A percentile compares a stretch with the other conserved stretches of the same genome.
phyloP scores from a whole-genome alignment of 1,140 invertebrate species.

The Tenebrio molitor region DNA sequence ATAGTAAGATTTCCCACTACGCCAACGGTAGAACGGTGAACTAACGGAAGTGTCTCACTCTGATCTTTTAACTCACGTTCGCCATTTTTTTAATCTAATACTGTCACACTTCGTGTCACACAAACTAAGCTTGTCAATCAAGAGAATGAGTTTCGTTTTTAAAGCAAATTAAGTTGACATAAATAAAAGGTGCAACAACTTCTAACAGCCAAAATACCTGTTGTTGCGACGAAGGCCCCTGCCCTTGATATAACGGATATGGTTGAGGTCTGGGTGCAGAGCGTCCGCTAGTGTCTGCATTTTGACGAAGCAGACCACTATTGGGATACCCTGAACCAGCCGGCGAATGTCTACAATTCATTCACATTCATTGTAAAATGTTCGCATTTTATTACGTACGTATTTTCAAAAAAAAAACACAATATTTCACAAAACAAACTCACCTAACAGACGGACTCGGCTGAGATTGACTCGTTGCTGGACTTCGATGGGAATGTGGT shows the following conservation, averaged over 20 bases:
- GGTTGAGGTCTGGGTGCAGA: constrained; percentile 59
- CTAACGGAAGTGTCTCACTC: too few species aligned
- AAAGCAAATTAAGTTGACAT: constrained; percentile 15
- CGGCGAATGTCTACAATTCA: constrained; percentile 63
- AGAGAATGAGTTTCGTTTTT: not conserved
- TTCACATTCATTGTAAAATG: constrained; percentile 44
- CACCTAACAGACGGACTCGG: constrained; percentile 71
- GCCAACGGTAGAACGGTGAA: too few species aligned
- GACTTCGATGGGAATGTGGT: constrained; percentile 67
- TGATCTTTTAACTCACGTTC: too few species aligned
- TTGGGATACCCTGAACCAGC: constrained; percentile 59
- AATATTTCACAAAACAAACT: too few species aligned
- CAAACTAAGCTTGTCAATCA: constrained; percentile 8
- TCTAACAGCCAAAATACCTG: constrained; percentile 57
- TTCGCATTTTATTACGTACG: too few species aligned
- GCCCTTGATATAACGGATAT: constrained; percentile 51
- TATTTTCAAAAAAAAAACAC: too few species aligned
- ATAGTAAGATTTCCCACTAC: too few species aligned
- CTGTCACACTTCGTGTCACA: not conserved
- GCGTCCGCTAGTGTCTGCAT: constrained; percentile 59
- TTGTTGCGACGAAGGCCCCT: constrained; percentile 58
- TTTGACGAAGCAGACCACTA: constrained; percentile 61
- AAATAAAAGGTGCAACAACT: constrained; percentile 40
- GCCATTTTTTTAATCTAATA: too few species aligned
- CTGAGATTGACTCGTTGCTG: constrained; percentile 64